A percentile compares a stretch with the other conserved stretches of the same genome.
These are phyloP conservation scores for Pantherophis vulpinus DNA, from an alignment of 2,797 vertebrate genomes.

Conservation along the genomic window DNA sequence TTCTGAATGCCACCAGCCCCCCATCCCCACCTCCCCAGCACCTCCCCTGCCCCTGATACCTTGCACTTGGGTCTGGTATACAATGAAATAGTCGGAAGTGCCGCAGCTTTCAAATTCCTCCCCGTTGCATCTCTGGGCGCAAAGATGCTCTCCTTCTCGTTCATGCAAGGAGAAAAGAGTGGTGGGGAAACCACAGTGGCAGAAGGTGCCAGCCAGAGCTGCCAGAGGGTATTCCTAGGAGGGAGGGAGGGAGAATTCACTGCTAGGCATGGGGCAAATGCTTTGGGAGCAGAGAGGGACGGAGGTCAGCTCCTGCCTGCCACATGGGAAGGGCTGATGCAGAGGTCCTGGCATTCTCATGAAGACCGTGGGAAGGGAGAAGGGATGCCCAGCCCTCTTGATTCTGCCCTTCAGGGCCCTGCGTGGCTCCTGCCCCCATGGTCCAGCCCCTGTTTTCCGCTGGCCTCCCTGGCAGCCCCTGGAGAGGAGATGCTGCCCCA, in stretches of 20 bases:
- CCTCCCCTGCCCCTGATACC: constrained; percentile 67
- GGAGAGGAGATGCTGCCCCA: background rate
- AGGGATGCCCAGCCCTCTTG: background rate
- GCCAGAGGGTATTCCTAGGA: constrained; percentile 89
- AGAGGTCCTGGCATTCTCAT: background rate
- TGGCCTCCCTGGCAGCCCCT: no score
- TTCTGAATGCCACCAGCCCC: background rate
- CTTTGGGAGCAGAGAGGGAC: background rate
- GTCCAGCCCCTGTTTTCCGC: background rate
- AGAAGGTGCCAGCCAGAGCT: constrained; percentile 81
- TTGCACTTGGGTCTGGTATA: constrained; percentile 98
- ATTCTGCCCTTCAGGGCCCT: background rate
- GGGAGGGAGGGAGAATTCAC: background rate
- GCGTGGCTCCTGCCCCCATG: background rate
- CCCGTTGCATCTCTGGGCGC: constrained; percentile 82
- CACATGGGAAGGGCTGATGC: background rate
- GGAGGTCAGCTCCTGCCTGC: background rate
- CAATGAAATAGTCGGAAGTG: constrained; percentile 84
- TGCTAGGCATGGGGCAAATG: background rate
- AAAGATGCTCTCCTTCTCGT: constrained; percentile 87
- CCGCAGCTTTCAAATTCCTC: constrained; percentile 96
- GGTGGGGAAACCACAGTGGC: constrained; percentile 91
- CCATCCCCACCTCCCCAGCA: no score
- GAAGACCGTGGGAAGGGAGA: background rate
- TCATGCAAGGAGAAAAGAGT: constrained; percentile 88